Base-by-base conservation (phyloP, 2,888 invertebrate species). In the Lepas anatifera region DNA sequence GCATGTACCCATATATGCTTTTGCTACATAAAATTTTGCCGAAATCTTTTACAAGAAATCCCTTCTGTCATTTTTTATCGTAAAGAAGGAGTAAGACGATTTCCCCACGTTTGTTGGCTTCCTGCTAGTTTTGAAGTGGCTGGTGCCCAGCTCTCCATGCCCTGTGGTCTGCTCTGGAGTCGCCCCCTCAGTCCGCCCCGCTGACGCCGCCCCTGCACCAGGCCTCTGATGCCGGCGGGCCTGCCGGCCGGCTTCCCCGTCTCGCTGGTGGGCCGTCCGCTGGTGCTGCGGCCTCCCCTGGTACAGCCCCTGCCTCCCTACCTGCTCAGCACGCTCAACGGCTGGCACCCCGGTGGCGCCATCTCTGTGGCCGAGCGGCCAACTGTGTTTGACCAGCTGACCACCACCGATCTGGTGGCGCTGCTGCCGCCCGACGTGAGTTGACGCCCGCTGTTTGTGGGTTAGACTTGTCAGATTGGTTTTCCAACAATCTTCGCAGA, bases 241-340 rank as follows among this genome's bases (percentile, higher is more conserved):
- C 29, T 64, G 39, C 41, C 64, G 18, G 46, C 71, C 52, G 48
- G 52, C 43, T 6, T 70, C 58, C 43, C 68, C 67, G 58, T 67
- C 69, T 67, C 46, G 58, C 35, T 70, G 27, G 27, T 66, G 69
- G 37, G 70, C 70, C 70, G 72, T 68, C 64, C 73, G 70, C 52
- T 67, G 68, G 32, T 72, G 71, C 69, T 72, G 74, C 29, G 73
- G 69, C 32, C 70, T 70, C 25, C 74, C 46, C 69, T 74, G 74
- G 43, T 71, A 69, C 3, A 71, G 72, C 25, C 73, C 50, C 43
- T 70, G 73, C 58, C 4, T 11, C 13, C 52, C 3, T 8, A 29
- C 8, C 4, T 1, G 18, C 18, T 4, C 29, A 27, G 32, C 18
- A 22, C 32, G 11, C 29, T 29, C 13, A 29, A 11, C 32, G 18